A percentile compares a stretch with the other conserved stretches of the same genome.
Conservation (phyloP, 2,888 invertebrate species). For the Catocala sponsa region DNA sequence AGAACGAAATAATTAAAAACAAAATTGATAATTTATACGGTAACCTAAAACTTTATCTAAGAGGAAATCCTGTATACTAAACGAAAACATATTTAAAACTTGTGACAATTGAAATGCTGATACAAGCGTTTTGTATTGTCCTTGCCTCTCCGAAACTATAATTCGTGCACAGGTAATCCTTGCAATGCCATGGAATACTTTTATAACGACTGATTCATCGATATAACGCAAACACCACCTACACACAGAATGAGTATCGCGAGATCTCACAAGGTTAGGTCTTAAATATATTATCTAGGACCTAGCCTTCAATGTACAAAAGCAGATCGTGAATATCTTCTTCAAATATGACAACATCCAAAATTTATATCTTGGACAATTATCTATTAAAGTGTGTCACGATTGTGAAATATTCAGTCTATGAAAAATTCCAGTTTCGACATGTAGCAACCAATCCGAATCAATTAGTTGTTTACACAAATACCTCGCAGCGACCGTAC, state of each 20-base stretch:
- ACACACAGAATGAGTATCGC: too few relatives aligned
- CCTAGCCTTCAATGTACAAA: background rate
- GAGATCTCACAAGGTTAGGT: too few relatives aligned
- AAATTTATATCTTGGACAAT: background rate
- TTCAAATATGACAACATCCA: background rate
- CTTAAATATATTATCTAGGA: too few relatives aligned
- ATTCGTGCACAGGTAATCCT: too few relatives aligned
- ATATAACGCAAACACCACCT: too few relatives aligned
- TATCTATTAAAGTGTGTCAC: background rate
- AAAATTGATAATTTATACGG: background rate
- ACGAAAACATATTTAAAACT: background rate
- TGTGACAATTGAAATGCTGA: background rate
- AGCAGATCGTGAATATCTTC: too few relatives aligned
- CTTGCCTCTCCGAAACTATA: too few relatives aligned
- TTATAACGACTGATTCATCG: too few relatives aligned
- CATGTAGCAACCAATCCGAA: slow-evolving; percentile 1
- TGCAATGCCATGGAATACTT: too few relatives aligned
- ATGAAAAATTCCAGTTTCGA: background rate
- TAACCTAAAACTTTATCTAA: background rate
- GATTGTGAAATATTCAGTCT: background rate
- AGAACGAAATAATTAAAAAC: background rate
- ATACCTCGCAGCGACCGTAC: slow-evolving; percentile 5
- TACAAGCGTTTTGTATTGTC: too few relatives aligned
- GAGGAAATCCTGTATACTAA: slow-evolving; percentile 2
- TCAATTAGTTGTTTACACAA: background rate